Percentiles rank a stretch among this genome's conserved stretches.
These are phyloP conservation scores for Eumeta japonica DNA, from an alignment of 1,140 invertebrate species.

Conservation along the genomic window DNA sequence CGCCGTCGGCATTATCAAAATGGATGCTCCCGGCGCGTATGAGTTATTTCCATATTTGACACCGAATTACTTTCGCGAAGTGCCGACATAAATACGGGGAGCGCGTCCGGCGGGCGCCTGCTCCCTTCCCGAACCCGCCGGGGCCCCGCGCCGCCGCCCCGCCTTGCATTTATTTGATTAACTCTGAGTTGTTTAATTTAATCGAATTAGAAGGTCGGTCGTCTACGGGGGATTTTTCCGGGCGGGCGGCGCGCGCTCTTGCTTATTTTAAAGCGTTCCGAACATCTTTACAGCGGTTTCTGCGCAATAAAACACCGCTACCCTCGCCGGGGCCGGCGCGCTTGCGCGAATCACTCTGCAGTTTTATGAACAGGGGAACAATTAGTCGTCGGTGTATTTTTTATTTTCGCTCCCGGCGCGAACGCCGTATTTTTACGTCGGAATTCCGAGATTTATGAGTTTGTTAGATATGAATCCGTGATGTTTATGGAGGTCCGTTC, in stretches of 20 bases:
- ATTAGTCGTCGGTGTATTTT: constrained; percentile 46
- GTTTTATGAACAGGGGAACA: constrained; percentile 56
- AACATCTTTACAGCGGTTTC: constrained; percentile 57
- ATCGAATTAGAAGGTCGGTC: constrained; percentile 53
- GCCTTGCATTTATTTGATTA: constrained; percentile 57
- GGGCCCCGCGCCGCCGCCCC: constrained; percentile 29
- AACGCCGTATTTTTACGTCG: constrained; percentile 43
- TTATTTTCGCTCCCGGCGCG: constrained; percentile 40
- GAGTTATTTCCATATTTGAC: constrained; percentile 59
- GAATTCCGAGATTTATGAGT: constrained; percentile 35
- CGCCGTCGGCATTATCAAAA: constrained; percentile 54
- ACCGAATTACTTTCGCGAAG: constrained; percentile 57
- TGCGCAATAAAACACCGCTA: constrained; percentile 48
- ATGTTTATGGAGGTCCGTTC: constrained; percentile 48
- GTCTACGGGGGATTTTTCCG: constrained; percentile 16
- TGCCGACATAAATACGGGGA: constrained; percentile 49
- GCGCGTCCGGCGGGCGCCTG: constrained; percentile 18
- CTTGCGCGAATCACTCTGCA: constrained; percentile 52
- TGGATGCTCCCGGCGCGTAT: constrained; percentile 50
- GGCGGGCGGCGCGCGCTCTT: constrained; percentile 16
- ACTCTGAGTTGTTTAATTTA: constrained; percentile 58
- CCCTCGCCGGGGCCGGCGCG: constrained; percentile 43
- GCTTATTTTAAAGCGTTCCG: constrained; percentile 50
- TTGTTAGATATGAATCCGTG: constrained; percentile 51
- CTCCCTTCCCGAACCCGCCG: constrained; percentile 18